phyloP scores from a whole-genome alignment of 2,888 invertebrate genomes.

The Bhutanitis thaidina region DNA sequence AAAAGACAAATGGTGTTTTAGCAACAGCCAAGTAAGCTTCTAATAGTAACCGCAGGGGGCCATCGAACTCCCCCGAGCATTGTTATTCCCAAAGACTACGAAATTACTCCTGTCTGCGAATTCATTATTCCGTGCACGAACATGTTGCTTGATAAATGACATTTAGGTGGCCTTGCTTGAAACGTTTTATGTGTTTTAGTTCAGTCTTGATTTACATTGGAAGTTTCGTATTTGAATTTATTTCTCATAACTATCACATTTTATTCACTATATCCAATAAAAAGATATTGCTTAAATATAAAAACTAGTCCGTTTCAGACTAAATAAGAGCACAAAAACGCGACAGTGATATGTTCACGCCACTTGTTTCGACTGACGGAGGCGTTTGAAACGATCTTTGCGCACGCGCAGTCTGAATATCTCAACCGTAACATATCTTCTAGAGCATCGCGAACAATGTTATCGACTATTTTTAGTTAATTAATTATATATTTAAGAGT shows the following conservation, averaged over 20 bases:
- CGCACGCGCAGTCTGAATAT: constrained; percentile 41
- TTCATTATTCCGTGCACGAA: constrained; percentile 66
- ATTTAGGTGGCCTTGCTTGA: constrained; percentile 47
- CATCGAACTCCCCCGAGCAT: constrained; percentile 65
- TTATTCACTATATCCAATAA: not conserved
- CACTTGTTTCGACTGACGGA: constrained; percentile 24
- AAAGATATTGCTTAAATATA: not conserved
- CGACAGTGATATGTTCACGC: constrained; percentile 32
- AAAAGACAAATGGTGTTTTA: constrained; percentile 15
- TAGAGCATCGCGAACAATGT: constrained; percentile 53
- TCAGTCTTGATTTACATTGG: not conserved
- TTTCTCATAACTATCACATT: constrained; percentile 1
- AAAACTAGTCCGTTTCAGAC: not conserved
- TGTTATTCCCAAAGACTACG: constrained; percentile 70
- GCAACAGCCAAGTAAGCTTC: constrained; percentile 27
- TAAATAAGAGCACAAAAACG: constrained; percentile 5
- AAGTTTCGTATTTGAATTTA: not conserved
- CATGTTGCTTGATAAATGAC: constrained; percentile 50
- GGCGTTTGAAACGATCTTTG: constrained; percentile 20
- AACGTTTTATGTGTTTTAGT: constrained; percentile 27
- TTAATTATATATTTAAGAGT: not conserved
- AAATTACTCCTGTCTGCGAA: constrained; percentile 47
- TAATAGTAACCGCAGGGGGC: constrained; percentile 59
- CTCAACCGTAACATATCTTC: constrained; percentile 68
- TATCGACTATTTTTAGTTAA: constrained; percentile 40